phyloP scores from a whole-genome alignment of 1,140 invertebrate species.

The Tribolium castaneum region DNA sequence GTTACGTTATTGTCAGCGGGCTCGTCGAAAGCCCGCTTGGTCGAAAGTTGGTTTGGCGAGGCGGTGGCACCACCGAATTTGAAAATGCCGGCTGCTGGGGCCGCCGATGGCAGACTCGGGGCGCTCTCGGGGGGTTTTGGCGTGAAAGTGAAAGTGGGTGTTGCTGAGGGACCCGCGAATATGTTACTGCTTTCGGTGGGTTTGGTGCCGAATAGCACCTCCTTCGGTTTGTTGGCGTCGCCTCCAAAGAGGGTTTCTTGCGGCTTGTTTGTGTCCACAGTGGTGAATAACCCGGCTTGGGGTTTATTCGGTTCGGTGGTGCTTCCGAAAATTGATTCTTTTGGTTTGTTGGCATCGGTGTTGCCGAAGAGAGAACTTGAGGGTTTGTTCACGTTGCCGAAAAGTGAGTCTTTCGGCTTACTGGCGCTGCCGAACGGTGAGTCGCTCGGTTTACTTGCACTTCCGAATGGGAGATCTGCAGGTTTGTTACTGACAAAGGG shows the following conservation, averaged over 20 bases:
- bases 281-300: not conserved
- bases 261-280: not conserved
- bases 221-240: slow-evolving; percentile 6
- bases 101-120: not conserved
- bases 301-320: slow-evolving; percentile 5
- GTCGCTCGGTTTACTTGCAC: not conserved
- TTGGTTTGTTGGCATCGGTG: not conserved
- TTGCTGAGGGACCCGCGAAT: not conserved
- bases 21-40: not conserved
- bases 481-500: not conserved
- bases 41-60: not conserved
- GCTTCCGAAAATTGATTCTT: not conserved
- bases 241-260: not conserved
- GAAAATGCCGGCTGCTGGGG: not conserved
- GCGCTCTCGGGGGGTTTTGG: not conserved
- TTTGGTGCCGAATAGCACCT: not conserved
- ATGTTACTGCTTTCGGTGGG: not conserved
- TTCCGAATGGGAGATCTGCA: not conserved
- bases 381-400: not conserved
- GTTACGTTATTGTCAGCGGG: not conserved
- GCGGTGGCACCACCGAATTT: slow-evolving; percentile 15
- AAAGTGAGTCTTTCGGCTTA: not conserved
- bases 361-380: not conserved
- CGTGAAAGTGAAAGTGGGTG: not conserved
- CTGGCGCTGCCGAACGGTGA: not conserved